These are phyloP conservation scores for Muschampia plurimacula DNA, from an alignment of 2,888 invertebrate species.

Conservation along the genomic window DNA sequence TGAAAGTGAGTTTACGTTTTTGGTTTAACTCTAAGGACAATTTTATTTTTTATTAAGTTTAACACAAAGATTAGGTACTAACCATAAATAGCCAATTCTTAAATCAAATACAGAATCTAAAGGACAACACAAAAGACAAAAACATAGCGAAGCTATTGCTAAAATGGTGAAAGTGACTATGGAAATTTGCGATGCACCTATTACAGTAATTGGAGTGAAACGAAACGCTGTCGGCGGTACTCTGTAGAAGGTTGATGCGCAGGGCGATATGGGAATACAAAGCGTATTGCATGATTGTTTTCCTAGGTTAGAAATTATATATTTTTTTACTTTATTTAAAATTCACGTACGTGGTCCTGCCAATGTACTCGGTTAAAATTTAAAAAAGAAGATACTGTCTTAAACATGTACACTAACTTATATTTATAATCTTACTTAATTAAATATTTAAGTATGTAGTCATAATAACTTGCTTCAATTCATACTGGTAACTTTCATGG, in stretches of 20 bases:
- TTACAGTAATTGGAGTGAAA: slow-evolving; percentile 71
- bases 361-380: no score
- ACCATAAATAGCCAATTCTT: background rate
- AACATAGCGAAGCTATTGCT: background rate
- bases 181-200: slow-evolving; percentile 69
- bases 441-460: no score
- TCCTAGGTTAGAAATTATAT: background rate
- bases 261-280: slow-evolving; percentile 14
- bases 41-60: background rate
- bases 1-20: background rate
- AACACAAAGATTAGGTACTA: background rate
- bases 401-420: no score
- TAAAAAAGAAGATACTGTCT: no score
- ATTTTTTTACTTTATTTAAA: no score
- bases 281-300: background rate
- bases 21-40: background rate
- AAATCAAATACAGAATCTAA: background rate
- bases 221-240: slow-evolving; percentile 50
- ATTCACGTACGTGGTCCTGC: no score
- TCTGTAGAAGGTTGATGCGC: slow-evolving; percentile 17
- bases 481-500: background rate
- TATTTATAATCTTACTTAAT: no score
- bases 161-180: slow-evolving; percentile 47
- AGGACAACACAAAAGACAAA: slow-evolving; percentile 1
- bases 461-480: background rate